Evolutionary conservation across 2,888 invertebrate species (phyloP).

Genomic region (Andrena hattorfiana): DNA sequence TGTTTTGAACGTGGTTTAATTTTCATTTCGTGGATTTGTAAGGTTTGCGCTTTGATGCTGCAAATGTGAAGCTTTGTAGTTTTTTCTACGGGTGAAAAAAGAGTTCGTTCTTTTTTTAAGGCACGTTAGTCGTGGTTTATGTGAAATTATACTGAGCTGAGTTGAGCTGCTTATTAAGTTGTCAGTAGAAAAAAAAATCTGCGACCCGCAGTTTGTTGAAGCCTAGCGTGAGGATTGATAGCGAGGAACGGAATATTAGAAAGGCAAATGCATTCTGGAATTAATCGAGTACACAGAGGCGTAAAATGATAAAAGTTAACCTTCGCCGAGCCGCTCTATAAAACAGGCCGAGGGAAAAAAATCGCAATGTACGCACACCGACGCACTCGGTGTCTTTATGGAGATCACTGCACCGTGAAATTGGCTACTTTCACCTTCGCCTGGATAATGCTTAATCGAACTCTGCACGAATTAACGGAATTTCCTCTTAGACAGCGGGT

Average conservation of each 20-base stretch:
- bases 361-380: neutral
- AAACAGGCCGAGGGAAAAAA: conserved; percentile 26
- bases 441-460: conserved; percentile 69
- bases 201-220: neutral
- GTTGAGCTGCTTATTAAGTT: too few species aligned
- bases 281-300: conserved; percentile 24
- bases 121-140: too few species aligned
- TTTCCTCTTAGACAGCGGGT: conserved; percentile 42
- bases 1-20: too few species aligned
- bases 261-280: conserved; percentile 26
- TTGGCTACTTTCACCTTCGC: conserved; percentile 71
- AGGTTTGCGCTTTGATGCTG: too few species aligned
- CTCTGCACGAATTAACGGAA: conserved; percentile 64
- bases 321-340: conserved; percentile 29
- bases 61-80: too few species aligned
- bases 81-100: too few species aligned
- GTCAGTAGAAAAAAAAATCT: neutral
- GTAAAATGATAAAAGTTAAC: conserved; percentile 32
- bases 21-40: too few species aligned
- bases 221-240: neutral
- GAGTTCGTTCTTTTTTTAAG: too few species aligned
- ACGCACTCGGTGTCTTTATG: conserved; percentile 58
- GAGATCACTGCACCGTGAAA: conserved; percentile 72
- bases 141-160: too few species aligned
- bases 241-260: neutral